These are phyloP conservation scores for Epizoanthus illoricatus DNA, from an alignment of 92 coral and sea anemone species.

Conservation along the genomic window DNA sequence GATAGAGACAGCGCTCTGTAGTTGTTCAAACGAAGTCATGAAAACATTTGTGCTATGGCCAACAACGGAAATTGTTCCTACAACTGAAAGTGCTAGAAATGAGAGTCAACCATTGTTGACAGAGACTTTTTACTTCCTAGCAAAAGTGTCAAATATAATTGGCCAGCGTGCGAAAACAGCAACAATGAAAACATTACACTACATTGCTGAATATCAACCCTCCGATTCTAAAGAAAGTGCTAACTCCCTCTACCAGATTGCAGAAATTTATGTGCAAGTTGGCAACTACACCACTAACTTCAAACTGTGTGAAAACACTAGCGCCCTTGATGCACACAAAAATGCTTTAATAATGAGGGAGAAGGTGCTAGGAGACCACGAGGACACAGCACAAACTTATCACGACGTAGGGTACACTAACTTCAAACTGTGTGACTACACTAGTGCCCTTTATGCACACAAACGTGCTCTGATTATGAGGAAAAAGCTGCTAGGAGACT, in stretches of 20 bases:
- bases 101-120: not conserved
- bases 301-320: no score
- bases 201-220: not conserved
- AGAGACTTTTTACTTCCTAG: not conserved
- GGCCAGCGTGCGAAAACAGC: not conserved
- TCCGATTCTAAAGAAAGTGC: not conserved
- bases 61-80: not conserved
- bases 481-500: no score
- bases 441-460: no score
- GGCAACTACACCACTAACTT: no score
- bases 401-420: no score
- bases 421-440: no score
- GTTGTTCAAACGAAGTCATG: not conserved
- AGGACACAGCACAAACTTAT: no score
- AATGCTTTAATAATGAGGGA: no score
- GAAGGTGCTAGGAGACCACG: no score
- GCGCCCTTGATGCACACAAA: no score
- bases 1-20: not conserved
- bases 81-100: no score
- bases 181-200: not conserved
- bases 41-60: not conserved
- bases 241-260: not conserved
- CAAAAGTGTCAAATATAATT: not conserved
- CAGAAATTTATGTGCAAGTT: not conserved
- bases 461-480: no score